Conservation (phyloP, 2,113 vertebrate species). For the Python bivittatus region DNA sequence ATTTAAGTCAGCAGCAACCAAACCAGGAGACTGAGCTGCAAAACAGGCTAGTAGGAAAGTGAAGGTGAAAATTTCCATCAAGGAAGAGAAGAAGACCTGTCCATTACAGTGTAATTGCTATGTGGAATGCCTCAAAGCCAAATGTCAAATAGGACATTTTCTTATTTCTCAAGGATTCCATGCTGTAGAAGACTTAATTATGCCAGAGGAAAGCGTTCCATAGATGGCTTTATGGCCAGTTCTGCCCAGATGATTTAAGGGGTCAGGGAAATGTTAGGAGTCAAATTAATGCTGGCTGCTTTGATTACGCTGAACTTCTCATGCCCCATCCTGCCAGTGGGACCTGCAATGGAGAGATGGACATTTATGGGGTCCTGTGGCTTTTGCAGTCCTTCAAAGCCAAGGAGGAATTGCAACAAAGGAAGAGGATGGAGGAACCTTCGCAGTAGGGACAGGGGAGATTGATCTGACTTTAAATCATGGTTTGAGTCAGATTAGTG, state of each 20-base stretch:
- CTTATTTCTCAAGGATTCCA: not conserved
- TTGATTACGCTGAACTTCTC: not conserved
- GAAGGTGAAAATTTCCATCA: not conserved
- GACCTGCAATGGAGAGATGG: not conserved
- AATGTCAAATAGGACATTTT: not conserved
- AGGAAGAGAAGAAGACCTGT: not conserved
- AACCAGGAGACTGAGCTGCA: not conserved
- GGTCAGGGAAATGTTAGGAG: conserved; percentile 27
- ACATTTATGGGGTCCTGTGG: not conserved
- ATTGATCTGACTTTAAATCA: not conserved
- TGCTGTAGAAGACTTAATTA: conserved; percentile 4
- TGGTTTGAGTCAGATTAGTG: not conserved
- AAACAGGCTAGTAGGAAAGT: not conserved
- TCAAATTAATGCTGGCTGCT: conserved; percentile 42
- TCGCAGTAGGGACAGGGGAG: not conserved
- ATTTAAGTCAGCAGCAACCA: not conserved
- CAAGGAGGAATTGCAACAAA: conserved; percentile 39
- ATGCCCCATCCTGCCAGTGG: conserved; percentile 10
- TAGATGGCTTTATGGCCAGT: conserved; percentile 52
- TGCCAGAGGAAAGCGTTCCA: not conserved
- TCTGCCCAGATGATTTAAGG: not conserved
- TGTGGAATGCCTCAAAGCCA: not conserved
- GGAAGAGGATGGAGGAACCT: not conserved
- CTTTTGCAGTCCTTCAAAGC: conserved; percentile 31
- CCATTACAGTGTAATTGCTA: not conserved